Evolutionary conservation across 2,113 vertebrate genomes (phyloP).

Genomic region (Emydocephalus ijimae): DNA sequence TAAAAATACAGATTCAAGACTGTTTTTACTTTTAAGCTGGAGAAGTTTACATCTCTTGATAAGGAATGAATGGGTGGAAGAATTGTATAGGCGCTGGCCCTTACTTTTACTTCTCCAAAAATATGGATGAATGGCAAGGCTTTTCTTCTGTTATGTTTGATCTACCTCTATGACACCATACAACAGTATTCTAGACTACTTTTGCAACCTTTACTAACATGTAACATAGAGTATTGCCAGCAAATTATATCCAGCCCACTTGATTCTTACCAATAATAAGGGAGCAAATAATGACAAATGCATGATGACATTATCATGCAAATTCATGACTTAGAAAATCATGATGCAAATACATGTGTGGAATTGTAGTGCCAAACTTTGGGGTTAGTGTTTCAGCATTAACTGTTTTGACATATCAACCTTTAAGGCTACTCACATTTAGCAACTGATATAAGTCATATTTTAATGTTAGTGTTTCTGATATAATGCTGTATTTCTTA

Average conservation of each 20-base stretch:
- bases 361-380: not conserved
- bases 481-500: not conserved
- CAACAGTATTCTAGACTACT: not conserved
- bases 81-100: not conserved
- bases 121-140: not conserved
- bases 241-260: not conserved
- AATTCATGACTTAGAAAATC: not conserved
- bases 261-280: not conserved
- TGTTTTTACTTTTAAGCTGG: not conserved
- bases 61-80: not conserved
- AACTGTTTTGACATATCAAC: not conserved
- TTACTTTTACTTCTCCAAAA: not conserved
- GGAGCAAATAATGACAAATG: not conserved
- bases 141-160: not conserved
- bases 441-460: not conserved
- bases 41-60: not conserved
- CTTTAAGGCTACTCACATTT: not conserved
- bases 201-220: not conserved
- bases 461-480: no score
- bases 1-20: not conserved
- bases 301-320: not conserved
- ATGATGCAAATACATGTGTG: not conserved
- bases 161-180: not conserved
- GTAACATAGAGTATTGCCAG: not conserved
- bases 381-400: not conserved